phyloP scores from a whole-genome alignment of 2,888 invertebrate genomes.

The Nephrocerus scutellatus region DNA sequence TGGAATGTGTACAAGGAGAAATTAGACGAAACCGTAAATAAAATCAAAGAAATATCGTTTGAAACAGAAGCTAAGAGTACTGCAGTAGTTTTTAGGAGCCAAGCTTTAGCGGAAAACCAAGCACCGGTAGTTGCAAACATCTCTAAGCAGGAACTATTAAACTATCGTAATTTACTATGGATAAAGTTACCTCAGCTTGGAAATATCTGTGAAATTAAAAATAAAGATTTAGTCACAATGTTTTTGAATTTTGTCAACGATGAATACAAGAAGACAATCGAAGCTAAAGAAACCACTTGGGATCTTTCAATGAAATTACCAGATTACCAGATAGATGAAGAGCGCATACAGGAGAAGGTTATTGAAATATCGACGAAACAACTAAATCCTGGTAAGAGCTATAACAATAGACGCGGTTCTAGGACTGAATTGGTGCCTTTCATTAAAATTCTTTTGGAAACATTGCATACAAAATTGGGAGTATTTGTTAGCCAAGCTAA shows the following conservation, averaged over 20 bases:
- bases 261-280: constrained; percentile 56
- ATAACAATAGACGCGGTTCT: too few species aligned
- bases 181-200: constrained; percentile 68
- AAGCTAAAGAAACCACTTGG: constrained; percentile 53
- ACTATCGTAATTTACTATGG: constrained; percentile 76
- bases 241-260: constrained; percentile 65
- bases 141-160: constrained; percentile 44
- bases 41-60: too few species aligned
- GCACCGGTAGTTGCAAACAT: background rate
- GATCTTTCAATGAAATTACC: too few species aligned
- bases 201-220: constrained; percentile 70
- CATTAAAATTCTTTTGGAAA: too few species aligned
- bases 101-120: too few species aligned
- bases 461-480: constrained; percentile 60
- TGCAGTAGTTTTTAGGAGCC: too few species aligned
- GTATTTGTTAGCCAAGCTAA: constrained; percentile 74
- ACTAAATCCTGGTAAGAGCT: too few species aligned
- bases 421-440: too few species aligned
- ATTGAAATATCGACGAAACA: too few species aligned
- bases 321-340: constrained; percentile 18
- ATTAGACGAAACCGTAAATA: constrained; percentile 51
- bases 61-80: too few species aligned
- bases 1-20: constrained; percentile 64
- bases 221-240: constrained; percentile 70
- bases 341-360: too few species aligned